phyloP scores from a whole-genome alignment of 2,113 vertebrate species.

The Oryctolagus cuniculus region mOryCun1.1 NC_091432.1:51813501-51814000 shows the following conservation, averaged over 20 bases:
- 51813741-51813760: not conserved
- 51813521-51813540: not conserved
- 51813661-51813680: not conserved
- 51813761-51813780: not conserved
- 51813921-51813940: too few species aligned
- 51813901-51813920: too few species aligned
- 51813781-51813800: constrained; percentile 9
- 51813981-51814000: too few species aligned
- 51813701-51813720: not conserved
- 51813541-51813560: not conserved
- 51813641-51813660: not conserved
- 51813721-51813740: not conserved
- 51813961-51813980: too few species aligned
- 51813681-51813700: not conserved
- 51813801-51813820: not conserved
- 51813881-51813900: not conserved
- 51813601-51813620: not conserved
- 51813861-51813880: not conserved
- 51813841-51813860: not conserved
- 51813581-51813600: not conserved
- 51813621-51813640: not conserved
- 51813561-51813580: not conserved
- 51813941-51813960: too few species aligned
- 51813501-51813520: not conserved
- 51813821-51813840: not conserved